Evolutionary conservation across 2,888 invertebrate genomes (phyloP), one percentile per base, ranked within the genome.

Genomic region (Lasioglossum zephyrum): DNA sequence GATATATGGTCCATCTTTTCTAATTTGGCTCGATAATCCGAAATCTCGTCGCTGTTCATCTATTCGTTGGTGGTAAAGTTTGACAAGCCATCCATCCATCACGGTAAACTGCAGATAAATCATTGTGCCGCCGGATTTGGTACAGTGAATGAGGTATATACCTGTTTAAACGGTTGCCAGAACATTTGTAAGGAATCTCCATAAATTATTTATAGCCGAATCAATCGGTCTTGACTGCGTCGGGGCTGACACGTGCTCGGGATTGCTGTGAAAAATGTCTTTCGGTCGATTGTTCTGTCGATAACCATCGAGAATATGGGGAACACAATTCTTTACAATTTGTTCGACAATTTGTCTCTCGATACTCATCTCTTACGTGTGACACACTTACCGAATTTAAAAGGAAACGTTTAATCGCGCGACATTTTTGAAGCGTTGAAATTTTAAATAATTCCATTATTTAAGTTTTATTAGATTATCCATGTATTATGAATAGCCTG

Each of bases 41-140:
- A 31, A 70, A 77, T 53, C 60, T 72, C 77, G n/a, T 47, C 13
- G 26, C 72, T 53, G 57, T 22, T 13, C 63, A 31, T 66, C 49
- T 74, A 41, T 69, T 70, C 63, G 41, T 31, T 41, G 49, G 79
- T 76, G 82, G 82, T 83, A 81, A 87, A 87, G 81, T 82, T 85
- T 81, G 85, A 85, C 79, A 78, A 82, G 78, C 74, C 77, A 72
- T 85, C 77, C 80, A 73, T 87, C 82, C n/a, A 87, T 87, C 84
- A 78, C 44, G 72, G 26, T 41, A 70, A 79, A 66, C 80, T 44
- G n/a, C 74, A 66, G 69, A 87, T 82, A 87, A 88, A 87, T 88
- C 85, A 77, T 77, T 69, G 31, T 36, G 77, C 36, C 36, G 26
- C 60, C 16, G 18, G 16, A 13, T 60, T 47, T 18, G 60, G 49